Evolutionary conservation across 2,797 vertebrate species (phyloP).

Genomic region (Jordanella pulchra): DNA sequence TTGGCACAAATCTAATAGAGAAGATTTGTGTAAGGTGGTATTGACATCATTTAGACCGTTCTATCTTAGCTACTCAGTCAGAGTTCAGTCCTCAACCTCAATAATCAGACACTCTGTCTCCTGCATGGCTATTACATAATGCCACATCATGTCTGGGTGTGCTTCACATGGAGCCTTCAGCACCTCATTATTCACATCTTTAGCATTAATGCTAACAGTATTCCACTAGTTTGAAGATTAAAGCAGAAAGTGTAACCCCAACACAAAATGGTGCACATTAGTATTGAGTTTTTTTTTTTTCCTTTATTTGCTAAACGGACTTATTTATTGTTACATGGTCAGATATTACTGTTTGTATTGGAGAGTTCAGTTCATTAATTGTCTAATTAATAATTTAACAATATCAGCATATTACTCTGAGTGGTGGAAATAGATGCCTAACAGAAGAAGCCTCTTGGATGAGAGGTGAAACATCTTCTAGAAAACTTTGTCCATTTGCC

Average conservation of each 20-base stretch:
- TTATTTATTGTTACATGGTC: neutral
- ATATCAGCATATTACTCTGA: neutral
- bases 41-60: neutral
- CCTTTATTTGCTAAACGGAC: neutral
- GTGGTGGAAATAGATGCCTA: neutral
- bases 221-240: neutral
- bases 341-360: neutral
- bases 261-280: neutral
- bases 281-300: neutral
- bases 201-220: neutral
- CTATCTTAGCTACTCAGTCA: slow-evolving; percentile 1
- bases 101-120: slow-evolving; percentile 2
- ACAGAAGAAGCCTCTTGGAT: too few relatives aligned
- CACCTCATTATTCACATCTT: neutral
- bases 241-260: neutral
- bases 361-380: slow-evolving; percentile 6
- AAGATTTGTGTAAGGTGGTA: neutral
- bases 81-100: neutral
- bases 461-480: too few relatives aligned
- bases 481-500: too few relatives aligned
- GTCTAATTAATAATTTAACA: neutral
- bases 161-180: neutral
- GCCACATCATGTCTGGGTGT: neutral
- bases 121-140: neutral
- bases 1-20: neutral